Evolutionary conservation across 2,888 invertebrate genomes (phyloP).

Genomic region (Trichopoda pennipes): DNA sequence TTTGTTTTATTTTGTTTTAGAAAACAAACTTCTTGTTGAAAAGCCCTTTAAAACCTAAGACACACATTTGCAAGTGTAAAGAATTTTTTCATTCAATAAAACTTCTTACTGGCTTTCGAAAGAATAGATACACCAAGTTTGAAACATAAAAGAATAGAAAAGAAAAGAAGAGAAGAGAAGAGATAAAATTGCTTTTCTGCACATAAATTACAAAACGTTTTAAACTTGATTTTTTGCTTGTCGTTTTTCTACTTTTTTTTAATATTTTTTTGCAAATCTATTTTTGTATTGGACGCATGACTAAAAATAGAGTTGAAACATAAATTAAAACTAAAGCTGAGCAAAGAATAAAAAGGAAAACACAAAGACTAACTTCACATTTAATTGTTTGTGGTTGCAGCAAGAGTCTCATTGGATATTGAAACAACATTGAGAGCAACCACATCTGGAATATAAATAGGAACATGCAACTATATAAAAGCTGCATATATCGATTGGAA

Average conservation of each 20-base stretch:
- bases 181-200: slow-evolving; percentile 7
- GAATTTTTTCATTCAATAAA: slow-evolving; percentile 16
- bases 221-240: slow-evolving; percentile 30
- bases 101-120: neutral
- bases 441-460: too few relatives aligned
- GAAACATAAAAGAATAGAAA: slow-evolving; percentile 28
- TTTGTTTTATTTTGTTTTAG: too few relatives aligned
- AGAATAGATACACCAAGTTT: slow-evolving; percentile 8
- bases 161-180: neutral
- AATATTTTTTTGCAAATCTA: slow-evolving; percentile 2
- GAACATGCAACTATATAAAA: too few relatives aligned
- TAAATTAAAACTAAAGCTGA: slow-evolving; percentile 25
- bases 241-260: neutral
- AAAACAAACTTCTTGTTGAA: too few relatives aligned
- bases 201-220: slow-evolving; percentile 49
- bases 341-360: neutral
- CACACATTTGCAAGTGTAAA: slow-evolving; percentile 1
- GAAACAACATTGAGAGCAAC: neutral
- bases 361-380: slow-evolving; percentile 29
- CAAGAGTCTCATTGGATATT: slow-evolving; percentile 6
- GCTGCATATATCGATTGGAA: too few relatives aligned
- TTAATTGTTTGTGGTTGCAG: slow-evolving; percentile 37
- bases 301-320: slow-evolving; percentile 51
- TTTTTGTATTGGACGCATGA: slow-evolving; percentile 33
- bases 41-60: neutral